These are phyloP conservation scores for Hoplodrina blanda DNA, from an alignment of 2,888 invertebrate genomes.

Conservation along the genomic window DNA sequence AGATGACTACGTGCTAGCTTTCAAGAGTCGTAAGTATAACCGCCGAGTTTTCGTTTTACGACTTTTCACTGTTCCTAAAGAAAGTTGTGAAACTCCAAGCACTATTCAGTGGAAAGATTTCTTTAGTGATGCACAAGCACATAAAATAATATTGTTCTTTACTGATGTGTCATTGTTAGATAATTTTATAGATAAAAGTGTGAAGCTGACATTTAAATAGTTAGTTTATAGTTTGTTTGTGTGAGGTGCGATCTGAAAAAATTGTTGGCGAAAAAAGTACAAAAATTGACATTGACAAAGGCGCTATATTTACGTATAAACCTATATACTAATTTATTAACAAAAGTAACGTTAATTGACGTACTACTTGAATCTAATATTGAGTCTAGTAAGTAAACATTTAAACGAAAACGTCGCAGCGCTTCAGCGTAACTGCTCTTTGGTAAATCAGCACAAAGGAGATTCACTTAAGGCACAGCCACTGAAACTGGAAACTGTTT, in stretches of 20 bases:
- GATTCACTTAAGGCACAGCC: conserved; percentile 47
- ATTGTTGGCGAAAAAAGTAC: neutral
- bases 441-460: conserved; percentile 47
- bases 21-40: conserved; percentile 27
- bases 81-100: conserved; percentile 75
- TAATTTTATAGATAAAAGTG: conserved; percentile 15
- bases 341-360: too few species aligned
- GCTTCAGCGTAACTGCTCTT: conserved; percentile 39
- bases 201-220: conserved; percentile 12
- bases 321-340: neutral
- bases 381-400: conserved; percentile 3
- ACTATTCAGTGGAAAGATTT: conserved; percentile 65
- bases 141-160: conserved; percentile 42
- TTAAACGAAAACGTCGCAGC: conserved; percentile 25
- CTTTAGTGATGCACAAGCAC: conserved; percentile 47
- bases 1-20: conserved; percentile 24
- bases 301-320: neutral
- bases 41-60: conserved; percentile 55
- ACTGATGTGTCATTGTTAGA: conserved; percentile 40
- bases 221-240: conserved; percentile 17
- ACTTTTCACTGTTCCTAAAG: conserved; percentile 63
- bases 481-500: neutral
- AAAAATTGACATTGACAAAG: neutral
- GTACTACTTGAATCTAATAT: neutral
- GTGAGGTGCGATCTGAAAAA: neutral